Evolutionary conservation across 2,113 vertebrate species (phyloP), one percentile per base, ranked within the genome.

Genomic region (Catharus minimus): DNA sequence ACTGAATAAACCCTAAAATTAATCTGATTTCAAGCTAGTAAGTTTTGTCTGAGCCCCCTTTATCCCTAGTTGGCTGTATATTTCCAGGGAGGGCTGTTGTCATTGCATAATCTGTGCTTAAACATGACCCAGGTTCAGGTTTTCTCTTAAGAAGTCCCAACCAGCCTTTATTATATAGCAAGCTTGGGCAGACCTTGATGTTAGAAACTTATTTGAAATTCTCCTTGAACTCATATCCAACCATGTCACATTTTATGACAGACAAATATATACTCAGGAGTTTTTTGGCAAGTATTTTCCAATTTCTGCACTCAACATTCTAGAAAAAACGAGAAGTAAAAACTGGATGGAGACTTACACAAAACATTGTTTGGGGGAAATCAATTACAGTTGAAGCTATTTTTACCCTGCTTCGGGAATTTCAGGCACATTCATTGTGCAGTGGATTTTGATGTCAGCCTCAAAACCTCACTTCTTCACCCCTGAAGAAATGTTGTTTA

Each of bases 361-460:
- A 49, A 57, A 72, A 60, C 17, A 21, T 41, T 22, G 3, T 33
- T 21, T 13, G 43, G 0, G 21, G 8, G 19, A 61, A 86, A 15
- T 52, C 2, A 28, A 8, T 56, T 61, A 41, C 32, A 46, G 32
- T 14, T 36, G 13, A 77, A 61, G 7, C 7, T 36, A 3, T 14
- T n/a, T 47, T 72, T 69, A 61, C 21, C 38, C 11, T 0, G 0
- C 11, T 66, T 57, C 0, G 0, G 27, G 28, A 89, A 84, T 62
- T 43, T 10, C 47, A 53, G 24, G 15, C 8, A 32, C 30, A 62
- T 11, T 64, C 64, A 36, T 30, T 53, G 11, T 69, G 36, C 32
- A 33, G 10, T 23, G 13, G 27, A 47, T 91, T 21, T 49, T 57
- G 30, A 74, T 52, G 28, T 7, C 15, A 56, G 3, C 38, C 20